A percentile compares a stretch with the other conserved stretches of the same genome.
phyloP scores from a whole-genome alignment of 1,140 invertebrate species.

The Archivesica marissinica region DNA sequence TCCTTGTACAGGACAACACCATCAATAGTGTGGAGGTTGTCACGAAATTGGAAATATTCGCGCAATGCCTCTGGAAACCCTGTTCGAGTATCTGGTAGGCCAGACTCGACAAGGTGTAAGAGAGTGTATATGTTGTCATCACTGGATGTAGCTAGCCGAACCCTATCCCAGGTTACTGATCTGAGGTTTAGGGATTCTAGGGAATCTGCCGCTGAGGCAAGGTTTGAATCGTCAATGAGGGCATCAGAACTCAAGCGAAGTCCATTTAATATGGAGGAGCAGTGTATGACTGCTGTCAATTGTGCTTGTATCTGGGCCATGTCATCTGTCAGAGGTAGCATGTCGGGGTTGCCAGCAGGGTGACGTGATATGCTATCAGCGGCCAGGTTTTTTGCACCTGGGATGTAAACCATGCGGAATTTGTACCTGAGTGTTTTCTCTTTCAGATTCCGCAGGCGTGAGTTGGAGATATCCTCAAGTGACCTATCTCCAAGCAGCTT shows the following conservation, averaged over 20 bases:
- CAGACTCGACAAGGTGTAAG: constrained; percentile 48
- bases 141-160: constrained; percentile 57
- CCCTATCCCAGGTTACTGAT: constrained; percentile 26
- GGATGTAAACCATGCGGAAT: constrained; percentile 58
- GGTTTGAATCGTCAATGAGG: constrained; percentile 10
- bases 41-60: constrained; percentile 63
- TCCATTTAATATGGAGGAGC: too few relatives aligned
- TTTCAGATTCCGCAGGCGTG: constrained; percentile 63
- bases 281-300: too few relatives aligned
- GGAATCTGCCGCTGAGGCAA: background rate
- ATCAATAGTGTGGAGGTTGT: constrained; percentile 59
- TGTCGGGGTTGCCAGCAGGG: constrained; percentile 52
- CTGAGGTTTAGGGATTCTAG: constrained; percentile 7
- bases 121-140: constrained; percentile 58
- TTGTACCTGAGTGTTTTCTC: too few relatives aligned
- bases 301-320: too few relatives aligned
- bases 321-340: constrained; percentile 27
- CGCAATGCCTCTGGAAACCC: constrained; percentile 53
- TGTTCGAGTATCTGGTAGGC: constrained; percentile 55
- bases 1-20: constrained; percentile 61
- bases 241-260: too few relatives aligned
- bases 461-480: constrained; percentile 64
- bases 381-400: constrained; percentile 42
- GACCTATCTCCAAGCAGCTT: constrained; percentile 61
- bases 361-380: constrained; percentile 52